A percentile compares a stretch with the other conserved stretches of the same genome.
Conservation (phyloP, 2,797 vertebrate genomes). For the Intellagama lesueurii region DNA sequence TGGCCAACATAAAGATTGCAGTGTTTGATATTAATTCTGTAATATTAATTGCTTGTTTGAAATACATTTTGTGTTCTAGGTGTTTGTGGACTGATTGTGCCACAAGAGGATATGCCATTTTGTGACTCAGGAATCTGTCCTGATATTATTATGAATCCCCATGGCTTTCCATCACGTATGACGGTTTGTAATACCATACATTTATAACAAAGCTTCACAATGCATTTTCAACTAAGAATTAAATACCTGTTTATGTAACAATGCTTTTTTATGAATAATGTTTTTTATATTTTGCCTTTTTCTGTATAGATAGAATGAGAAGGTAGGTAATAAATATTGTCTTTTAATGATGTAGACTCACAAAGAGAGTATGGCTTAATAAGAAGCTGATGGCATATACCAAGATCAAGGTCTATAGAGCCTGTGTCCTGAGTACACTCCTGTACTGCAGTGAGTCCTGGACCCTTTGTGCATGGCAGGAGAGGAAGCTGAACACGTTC, state of each 20-base stretch:
- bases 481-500: too few relatives aligned
- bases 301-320: neutral
- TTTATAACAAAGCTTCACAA: neutral
- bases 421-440: too few relatives aligned
- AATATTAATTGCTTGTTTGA: conserved; percentile 40
- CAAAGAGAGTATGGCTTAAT: too few relatives aligned
- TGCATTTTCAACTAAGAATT: neutral
- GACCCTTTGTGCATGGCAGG: too few relatives aligned
- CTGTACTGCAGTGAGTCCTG: too few relatives aligned
- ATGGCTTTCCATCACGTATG: conserved; percentile 98
- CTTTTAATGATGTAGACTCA: too few relatives aligned
- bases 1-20: conserved; percentile 52
- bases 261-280: neutral
- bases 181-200: conserved; percentile 82
- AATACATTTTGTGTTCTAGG: conserved; percentile 81
- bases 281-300: neutral
- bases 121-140: conserved; percentile 97
- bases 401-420: too few relatives aligned
- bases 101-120: conserved; percentile 99
- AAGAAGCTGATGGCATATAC: too few relatives aligned
- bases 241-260: neutral
- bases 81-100: conserved; percentile 98
- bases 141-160: conserved; percentile 99
- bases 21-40: neutral
- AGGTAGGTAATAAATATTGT: neutral